Evolutionary conservation across 2,888 invertebrate species (phyloP).

Genomic region (Pristionchus exspectatus): DNA sequence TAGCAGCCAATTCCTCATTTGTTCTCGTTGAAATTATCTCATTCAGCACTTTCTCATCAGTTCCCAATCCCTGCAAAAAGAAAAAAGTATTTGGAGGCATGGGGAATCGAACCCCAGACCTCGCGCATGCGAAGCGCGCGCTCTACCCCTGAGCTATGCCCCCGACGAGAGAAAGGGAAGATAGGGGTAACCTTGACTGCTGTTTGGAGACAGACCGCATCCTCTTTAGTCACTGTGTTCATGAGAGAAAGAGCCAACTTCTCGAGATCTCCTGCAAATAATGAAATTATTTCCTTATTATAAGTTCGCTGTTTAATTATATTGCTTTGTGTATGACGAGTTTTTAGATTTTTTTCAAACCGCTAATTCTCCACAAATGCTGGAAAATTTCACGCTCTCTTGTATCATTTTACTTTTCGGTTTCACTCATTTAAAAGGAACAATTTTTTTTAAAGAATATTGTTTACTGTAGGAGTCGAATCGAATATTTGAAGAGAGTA

Average conservation of each 20-base stretch:
- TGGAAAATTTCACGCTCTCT: background rate
- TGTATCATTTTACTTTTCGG: background rate
- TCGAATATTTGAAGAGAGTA: background rate
- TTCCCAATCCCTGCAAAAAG: slow-evolving; percentile 84
- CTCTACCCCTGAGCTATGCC: slow-evolving; percentile 78
- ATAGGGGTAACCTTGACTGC: slow-evolving; percentile 25
- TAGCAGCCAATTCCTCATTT: slow-evolving; percentile 67
- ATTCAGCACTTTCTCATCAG: slow-evolving; percentile 88
- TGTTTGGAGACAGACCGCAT: slow-evolving; percentile 12
- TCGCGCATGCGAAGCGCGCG: slow-evolving; percentile 79
- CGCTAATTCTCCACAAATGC: too few relatives aligned
- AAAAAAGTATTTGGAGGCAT: slow-evolving; percentile 64
- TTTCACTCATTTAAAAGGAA: too few relatives aligned
- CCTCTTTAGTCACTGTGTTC: slow-evolving; percentile 40
- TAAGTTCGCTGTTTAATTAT: background rate
- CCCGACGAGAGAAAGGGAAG: slow-evolving; percentile 57
- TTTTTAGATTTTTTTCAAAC: too few relatives aligned
- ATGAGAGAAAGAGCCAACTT: slow-evolving; percentile 39
- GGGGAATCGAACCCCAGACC: slow-evolving; percentile 77
- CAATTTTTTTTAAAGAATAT: too few relatives aligned
- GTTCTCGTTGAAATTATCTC: slow-evolving; percentile 91
- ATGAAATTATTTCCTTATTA: background rate
- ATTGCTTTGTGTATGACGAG: too few relatives aligned
- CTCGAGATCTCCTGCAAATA: slow-evolving; percentile 36
- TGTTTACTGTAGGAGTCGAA: too few relatives aligned